Conservation (phyloP, 2,888 invertebrate genomes). For the Cataglyphis cursor region DNA sequence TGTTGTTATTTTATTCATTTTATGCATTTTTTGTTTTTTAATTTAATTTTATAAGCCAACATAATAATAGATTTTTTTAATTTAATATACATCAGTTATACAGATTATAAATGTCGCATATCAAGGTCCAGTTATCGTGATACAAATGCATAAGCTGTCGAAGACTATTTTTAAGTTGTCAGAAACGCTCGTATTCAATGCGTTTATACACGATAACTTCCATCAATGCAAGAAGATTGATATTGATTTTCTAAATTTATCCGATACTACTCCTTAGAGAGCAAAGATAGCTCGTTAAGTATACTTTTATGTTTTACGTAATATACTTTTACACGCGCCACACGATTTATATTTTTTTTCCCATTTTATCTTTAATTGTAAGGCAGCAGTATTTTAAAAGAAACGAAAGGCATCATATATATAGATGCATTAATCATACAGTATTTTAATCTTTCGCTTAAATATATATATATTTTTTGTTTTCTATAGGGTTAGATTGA, state of each 20-base stretch:
- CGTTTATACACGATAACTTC: not conserved
- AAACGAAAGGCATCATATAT: not conserved
- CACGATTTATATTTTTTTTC: not conserved
- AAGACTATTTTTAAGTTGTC: not conserved
- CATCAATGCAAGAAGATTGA: not conserved
- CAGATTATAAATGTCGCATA: not conserved
- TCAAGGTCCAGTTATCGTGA: not conserved
- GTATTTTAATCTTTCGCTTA: not conserved
- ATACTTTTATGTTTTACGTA: slow-evolving; percentile 5
- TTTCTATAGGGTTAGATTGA: not conserved
- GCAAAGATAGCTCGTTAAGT: not conserved
- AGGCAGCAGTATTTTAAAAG: not conserved
- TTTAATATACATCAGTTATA: not conserved
- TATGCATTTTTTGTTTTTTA: not conserved
- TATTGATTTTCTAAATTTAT: slow-evolving; percentile 17
- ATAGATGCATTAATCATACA: not conserved
- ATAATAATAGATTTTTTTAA: not conserved
- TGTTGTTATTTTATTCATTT: not conserved
- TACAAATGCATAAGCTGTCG: not conserved
- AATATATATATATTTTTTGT: not conserved
- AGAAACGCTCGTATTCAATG: not conserved
- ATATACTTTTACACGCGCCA: not conserved
- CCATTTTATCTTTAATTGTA: not conserved
- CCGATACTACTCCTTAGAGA: not conserved
- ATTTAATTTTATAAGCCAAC: not conserved